Conservation (phyloP, 1,140 invertebrate species). For the Lepidurus couesii region DNA sequence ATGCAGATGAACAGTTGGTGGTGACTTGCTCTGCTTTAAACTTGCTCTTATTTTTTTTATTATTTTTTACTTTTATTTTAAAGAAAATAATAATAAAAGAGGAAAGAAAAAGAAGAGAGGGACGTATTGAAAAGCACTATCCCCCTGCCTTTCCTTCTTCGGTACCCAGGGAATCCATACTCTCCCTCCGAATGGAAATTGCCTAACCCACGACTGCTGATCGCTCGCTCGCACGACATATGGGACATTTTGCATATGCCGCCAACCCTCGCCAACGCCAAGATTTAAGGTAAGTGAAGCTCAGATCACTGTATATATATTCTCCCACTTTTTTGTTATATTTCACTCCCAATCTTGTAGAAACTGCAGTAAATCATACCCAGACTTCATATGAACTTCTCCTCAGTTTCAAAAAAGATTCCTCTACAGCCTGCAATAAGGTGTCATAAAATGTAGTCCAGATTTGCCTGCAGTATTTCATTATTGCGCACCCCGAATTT, state of each 20-base stretch:
- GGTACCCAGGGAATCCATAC: neutral
- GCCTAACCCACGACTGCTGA: neutral
- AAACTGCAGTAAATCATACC: too few species aligned
- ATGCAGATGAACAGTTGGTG: constrained; percentile 18
- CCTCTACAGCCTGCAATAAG: too few species aligned
- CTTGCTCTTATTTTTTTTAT: neutral
- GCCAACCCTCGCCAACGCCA: constrained; percentile 2
- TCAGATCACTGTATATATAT: too few species aligned
- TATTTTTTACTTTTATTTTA: neutral
- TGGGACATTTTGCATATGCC: constrained; percentile 2
- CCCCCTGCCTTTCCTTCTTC: neutral
- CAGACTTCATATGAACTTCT: too few species aligned
- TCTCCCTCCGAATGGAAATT: neutral
- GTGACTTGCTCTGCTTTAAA: neutral
- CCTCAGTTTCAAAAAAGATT: too few species aligned
- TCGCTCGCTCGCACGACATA: constrained; percentile 9
- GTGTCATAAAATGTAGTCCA: too few species aligned
- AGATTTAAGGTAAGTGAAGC: neutral
- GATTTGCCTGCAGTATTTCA: too few species aligned
- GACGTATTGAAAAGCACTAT: constrained; percentile 2
- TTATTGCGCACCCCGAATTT: too few species aligned
- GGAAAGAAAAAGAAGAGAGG: neutral
- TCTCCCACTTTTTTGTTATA: too few species aligned
- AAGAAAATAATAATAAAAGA: neutral
- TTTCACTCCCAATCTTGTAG: too few species aligned